Evolutionary conservation across 2,888 invertebrate genomes (phyloP).

Genomic region (Synanthedon andrenaeformis): DNA sequence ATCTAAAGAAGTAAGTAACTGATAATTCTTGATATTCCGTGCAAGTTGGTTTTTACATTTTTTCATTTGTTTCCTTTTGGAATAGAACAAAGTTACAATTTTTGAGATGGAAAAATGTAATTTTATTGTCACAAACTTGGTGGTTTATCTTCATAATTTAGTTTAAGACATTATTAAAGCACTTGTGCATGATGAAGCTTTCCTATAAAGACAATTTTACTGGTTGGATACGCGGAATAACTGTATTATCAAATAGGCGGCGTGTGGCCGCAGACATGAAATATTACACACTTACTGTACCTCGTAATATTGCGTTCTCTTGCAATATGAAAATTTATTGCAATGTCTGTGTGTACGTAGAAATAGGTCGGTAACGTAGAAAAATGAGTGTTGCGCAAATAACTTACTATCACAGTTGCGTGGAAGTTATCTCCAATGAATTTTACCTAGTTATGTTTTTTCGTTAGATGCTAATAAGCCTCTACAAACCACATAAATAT

Average conservation of each 20-base stretch:
- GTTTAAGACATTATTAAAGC: conserved; percentile 8
- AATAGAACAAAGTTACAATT: too few species aligned
- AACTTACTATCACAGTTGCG: conserved; percentile 8
- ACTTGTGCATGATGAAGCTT: conserved; percentile 15
- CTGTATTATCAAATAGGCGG: conserved; percentile 46
- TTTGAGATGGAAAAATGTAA: too few species aligned
- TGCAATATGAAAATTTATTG: conserved; percentile 68
- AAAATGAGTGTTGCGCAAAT: conserved; percentile 31
- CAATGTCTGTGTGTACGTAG: conserved; percentile 41
- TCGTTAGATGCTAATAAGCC: too few species aligned
- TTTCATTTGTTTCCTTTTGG: too few species aligned
- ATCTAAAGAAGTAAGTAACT: too few species aligned
- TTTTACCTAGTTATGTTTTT: too few species aligned
- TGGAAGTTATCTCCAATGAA: not conserved
- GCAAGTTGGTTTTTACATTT: too few species aligned
- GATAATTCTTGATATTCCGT: too few species aligned
- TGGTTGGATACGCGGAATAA: conserved; percentile 35
- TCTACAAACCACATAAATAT: too few species aligned
- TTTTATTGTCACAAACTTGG: not conserved
- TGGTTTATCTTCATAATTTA: not conserved
- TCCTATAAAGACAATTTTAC: conserved; percentile 27
- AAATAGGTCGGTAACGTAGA: conserved; percentile 44
- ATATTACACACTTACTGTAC: conserved; percentile 56
- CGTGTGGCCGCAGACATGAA: conserved; percentile 49
- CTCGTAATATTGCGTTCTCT: conserved; percentile 61